Conservation (phyloP, 2,888 invertebrate genomes). For the Deilephila elpenor region DNA sequence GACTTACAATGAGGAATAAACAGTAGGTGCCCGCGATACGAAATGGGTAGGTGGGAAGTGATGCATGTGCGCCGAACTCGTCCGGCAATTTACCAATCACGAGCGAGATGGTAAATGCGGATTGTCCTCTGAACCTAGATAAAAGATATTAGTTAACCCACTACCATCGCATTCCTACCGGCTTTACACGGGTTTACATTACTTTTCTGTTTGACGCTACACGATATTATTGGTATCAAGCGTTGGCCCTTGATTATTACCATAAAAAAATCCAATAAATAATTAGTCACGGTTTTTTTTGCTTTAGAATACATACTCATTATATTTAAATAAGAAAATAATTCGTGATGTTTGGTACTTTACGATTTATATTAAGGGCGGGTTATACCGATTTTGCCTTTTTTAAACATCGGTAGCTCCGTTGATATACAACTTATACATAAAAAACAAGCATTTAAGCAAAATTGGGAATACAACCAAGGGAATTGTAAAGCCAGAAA, state of each 20-base stretch:
- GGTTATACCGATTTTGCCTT: no score
- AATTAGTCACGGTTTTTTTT: no score
- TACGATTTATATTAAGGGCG: no score
- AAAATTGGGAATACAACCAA: no score
- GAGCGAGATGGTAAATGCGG: slow-evolving; percentile 53
- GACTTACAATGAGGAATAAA: slow-evolving; percentile 20
- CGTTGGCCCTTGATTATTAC: neutral
- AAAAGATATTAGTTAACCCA: slow-evolving; percentile 10
- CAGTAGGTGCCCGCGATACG: slow-evolving; percentile 23
- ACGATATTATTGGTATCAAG: neutral
- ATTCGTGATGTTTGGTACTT: no score
- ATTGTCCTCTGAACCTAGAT: slow-evolving; percentile 50
- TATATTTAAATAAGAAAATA: no score
- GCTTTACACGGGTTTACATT: neutral
- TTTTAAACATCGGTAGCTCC: no score
- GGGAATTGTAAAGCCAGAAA: no score
- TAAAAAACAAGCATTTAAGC: no score
- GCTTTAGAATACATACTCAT: no score
- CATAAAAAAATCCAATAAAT: no score
- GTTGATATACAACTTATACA: no score
- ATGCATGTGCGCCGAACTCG: slow-evolving; percentile 61
- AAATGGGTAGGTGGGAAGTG: slow-evolving; percentile 61
- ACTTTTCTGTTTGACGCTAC: neutral
- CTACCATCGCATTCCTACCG: neutral
- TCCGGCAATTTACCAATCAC: slow-evolving; percentile 80